Evolutionary conservation across 2,113 vertebrate genomes (phyloP).

Genomic region (Nothoprocta perdicaria): DNA sequence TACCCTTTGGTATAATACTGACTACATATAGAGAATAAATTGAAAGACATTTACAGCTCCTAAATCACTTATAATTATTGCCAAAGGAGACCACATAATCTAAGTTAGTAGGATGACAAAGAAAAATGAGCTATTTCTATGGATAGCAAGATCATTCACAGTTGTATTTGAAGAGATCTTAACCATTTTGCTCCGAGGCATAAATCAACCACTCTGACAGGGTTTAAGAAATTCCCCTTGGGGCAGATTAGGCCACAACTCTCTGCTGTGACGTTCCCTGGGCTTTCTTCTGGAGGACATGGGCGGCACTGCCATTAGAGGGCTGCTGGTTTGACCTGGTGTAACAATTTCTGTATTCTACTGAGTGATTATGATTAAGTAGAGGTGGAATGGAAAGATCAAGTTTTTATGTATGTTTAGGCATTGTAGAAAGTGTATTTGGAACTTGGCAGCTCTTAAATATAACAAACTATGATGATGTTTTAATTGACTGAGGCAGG

Average conservation of each 20-base stretch:
- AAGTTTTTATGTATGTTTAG: not conserved
- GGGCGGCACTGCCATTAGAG: not conserved
- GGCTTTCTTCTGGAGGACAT: not conserved
- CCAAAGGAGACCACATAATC: not conserved
- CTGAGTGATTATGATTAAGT: not conserved
- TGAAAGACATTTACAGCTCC: not conserved
- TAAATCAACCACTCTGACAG: not conserved
- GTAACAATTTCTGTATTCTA: not conserved
- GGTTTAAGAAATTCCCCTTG: not conserved
- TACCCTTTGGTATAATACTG: not conserved
- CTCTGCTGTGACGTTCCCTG: not conserved
- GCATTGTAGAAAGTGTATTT: not conserved
- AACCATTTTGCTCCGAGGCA: not conserved
- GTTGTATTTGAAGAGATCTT: not conserved
- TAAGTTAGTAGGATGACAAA: not conserved
- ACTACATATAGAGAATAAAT: not conserved
- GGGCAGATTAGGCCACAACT: not conserved
- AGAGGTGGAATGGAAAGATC: not conserved
- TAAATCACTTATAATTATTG: not conserved
- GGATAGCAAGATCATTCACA: not conserved
- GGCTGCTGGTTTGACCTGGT: not conserved
- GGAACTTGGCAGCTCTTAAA: not conserved
- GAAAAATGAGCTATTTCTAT: not conserved
- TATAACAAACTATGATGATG: not conserved
- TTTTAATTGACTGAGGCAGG: not conserved